Conservation (phyloP, 2,113 vertebrate genomes). For the Oreocharis arfaki region DNA sequence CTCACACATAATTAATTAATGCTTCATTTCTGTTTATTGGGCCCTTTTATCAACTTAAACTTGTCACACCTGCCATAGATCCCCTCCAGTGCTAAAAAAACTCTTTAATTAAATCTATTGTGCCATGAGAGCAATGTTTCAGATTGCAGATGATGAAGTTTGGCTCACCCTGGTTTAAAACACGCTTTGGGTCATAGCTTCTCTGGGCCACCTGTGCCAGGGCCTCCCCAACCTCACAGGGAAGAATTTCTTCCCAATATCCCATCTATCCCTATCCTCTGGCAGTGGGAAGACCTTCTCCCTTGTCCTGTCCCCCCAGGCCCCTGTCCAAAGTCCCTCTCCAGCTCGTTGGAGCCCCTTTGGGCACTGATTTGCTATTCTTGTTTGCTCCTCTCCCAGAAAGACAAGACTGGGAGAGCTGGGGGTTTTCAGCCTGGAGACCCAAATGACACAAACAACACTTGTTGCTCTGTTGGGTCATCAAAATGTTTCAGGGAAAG, state of each 20-base stretch:
- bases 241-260: not conserved
- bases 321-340: not conserved
- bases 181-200: not conserved
- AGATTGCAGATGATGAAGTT: not conserved
- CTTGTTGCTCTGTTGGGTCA: not conserved
- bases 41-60: slow-evolving; percentile 22
- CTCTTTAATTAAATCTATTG: slow-evolving; percentile 22
- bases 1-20: not conserved
- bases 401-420: not conserved
- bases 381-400: not conserved
- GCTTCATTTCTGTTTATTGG: slow-evolving; percentile 24
- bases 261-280: not conserved
- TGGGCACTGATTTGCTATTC: not conserved
- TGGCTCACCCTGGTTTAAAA: not conserved
- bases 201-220: not conserved
- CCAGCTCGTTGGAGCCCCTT: not conserved
- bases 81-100: not conserved
- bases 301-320: not conserved
- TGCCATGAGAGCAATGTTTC: not conserved
- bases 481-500: not conserved
- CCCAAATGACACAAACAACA: not conserved
- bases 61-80: slow-evolving; percentile 37
- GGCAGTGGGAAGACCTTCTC: not conserved
- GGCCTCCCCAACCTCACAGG: not conserved
- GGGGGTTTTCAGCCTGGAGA: not conserved